Percentiles rank a stretch among this genome's conserved stretches.
Evolutionary conservation across 1,140 invertebrate species (phyloP).

Genomic region (Thaumatotibia leucotreta): DNA sequence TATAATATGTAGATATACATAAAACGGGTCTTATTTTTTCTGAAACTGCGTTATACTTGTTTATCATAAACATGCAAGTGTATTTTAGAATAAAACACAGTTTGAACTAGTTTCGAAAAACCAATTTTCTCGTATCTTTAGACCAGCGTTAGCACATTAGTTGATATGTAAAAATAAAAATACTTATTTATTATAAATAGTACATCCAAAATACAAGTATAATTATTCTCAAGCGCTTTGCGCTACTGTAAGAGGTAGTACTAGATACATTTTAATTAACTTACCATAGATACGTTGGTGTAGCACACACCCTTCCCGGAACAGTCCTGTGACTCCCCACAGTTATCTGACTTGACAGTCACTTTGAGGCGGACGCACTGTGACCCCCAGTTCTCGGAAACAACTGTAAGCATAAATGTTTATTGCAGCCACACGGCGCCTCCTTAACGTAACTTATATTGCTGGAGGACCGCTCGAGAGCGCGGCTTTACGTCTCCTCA

Average conservation of each 20-base stretch:
- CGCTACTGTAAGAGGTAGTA: neutral
- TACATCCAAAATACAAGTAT: too few relatives aligned
- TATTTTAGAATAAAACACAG: too few relatives aligned
- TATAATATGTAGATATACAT: neutral
- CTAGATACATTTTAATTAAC: slow-evolving; percentile 26
- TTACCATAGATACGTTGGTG: slow-evolving; percentile 83
- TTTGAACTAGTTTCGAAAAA: too few relatives aligned
- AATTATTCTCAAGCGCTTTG: neutral
- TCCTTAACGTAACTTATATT: slow-evolving; percentile 11
- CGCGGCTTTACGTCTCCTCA: neutral
- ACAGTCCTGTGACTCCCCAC: slow-evolving; percentile 83
- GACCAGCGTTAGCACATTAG: too few relatives aligned
- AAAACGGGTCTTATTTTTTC: neutral
- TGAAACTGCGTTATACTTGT: neutral
- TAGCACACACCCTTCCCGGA: slow-evolving; percentile 84
- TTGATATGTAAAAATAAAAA: too few relatives aligned
- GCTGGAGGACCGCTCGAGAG: neutral
- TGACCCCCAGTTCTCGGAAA: slow-evolving; percentile 80
- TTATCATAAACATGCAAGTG: too few relatives aligned
- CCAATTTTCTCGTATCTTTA: too few relatives aligned
- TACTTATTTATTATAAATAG: too few relatives aligned
- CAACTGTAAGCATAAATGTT: slow-evolving; percentile 72
- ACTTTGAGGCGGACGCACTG: slow-evolving; percentile 83
- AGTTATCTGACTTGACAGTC: slow-evolving; percentile 84
- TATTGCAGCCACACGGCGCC: slow-evolving; percentile 11